These are phyloP conservation scores for Ateles fusciceps DNA, from an alignment of 2,797 vertebrate genomes.

Conservation along the genomic window DNA sequence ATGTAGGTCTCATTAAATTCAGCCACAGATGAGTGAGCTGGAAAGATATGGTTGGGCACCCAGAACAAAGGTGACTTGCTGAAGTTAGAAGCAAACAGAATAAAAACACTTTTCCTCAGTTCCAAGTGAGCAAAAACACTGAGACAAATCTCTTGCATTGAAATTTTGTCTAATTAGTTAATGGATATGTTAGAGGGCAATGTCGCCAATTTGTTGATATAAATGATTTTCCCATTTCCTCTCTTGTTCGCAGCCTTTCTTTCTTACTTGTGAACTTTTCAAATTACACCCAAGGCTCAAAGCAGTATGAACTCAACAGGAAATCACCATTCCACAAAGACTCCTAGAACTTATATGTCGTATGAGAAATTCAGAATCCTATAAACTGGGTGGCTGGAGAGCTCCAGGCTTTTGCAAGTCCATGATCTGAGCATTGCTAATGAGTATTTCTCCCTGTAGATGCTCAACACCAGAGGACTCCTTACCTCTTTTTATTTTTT, in stretches of 20 bases:
- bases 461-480: neutral
- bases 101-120: slow-evolving; percentile 54
- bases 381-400: neutral
- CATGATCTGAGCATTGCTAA: neutral
- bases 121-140: slow-evolving; percentile 22
- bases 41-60: neutral
- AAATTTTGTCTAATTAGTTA: slow-evolving; percentile 67
- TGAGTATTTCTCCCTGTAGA: neutral
- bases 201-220: slow-evolving; percentile 49
- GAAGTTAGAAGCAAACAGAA: slow-evolving; percentile 51
- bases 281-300: slow-evolving; percentile 22
- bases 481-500: neutral
- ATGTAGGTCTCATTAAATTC: slow-evolving; percentile 73
- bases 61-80: slow-evolving; percentile 53
- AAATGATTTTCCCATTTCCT: slow-evolving; percentile 58
- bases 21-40: slow-evolving; percentile 62
- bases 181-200: slow-evolving; percentile 42
- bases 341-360: neutral
- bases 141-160: slow-evolving; percentile 36
- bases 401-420: neutral
- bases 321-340: neutral
- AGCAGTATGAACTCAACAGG: slow-evolving; percentile 10
- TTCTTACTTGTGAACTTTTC: slow-evolving; percentile 42
- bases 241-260: neutral
- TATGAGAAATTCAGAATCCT: neutral